Conservation (phyloP, 1,140 invertebrate genomes). For the Lordiphosa mommai region DNA sequence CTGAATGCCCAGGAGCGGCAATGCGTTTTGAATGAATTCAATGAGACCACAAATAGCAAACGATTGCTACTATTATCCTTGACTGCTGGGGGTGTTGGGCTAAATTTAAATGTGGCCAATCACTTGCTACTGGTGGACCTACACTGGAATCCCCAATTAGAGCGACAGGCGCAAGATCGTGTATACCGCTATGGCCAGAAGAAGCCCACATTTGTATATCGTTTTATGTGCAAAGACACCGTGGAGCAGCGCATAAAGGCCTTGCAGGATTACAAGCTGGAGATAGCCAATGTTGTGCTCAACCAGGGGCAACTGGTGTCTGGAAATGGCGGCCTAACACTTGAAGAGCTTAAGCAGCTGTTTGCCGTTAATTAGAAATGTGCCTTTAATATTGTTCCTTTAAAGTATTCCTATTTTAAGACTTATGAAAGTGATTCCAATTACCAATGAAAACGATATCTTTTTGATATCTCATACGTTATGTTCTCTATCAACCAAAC, state of each 20-base stretch:
- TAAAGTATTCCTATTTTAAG: too few species aligned
- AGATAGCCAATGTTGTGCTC: constrained; percentile 87
- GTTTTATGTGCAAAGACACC: constrained; percentile 89
- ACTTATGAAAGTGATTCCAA: too few species aligned
- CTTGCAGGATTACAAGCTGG: constrained; percentile 88
- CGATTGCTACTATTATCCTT: constrained; percentile 39
- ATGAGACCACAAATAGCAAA: constrained; percentile 8
- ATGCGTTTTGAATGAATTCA: constrained; percentile 31
- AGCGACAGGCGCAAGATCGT: constrained; percentile 50
- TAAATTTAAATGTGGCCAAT: constrained; percentile 53
- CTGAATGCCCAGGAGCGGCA: constrained; percentile 20
- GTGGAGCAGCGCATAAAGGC: constrained; percentile 90
- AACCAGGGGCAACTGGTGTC: background rate
- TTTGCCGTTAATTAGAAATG: constrained; percentile 2
- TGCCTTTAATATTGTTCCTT: too few species aligned
- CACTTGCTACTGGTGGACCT: constrained; percentile 46
- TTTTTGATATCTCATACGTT: too few species aligned
- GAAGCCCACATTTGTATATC: constrained; percentile 72
- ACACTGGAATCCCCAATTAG: constrained; percentile 52
- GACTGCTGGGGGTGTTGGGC: constrained; percentile 45
- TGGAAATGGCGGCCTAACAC: constrained; percentile 7
- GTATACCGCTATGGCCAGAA: constrained; percentile 54
- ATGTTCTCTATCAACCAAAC: too few species aligned
- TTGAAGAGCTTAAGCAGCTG: constrained; percentile 33
- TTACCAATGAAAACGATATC: too few species aligned